These are phyloP conservation scores for Monoplex corrugatus DNA, from an alignment of 2,888 invertebrate species.

Conservation along the genomic window DNA sequence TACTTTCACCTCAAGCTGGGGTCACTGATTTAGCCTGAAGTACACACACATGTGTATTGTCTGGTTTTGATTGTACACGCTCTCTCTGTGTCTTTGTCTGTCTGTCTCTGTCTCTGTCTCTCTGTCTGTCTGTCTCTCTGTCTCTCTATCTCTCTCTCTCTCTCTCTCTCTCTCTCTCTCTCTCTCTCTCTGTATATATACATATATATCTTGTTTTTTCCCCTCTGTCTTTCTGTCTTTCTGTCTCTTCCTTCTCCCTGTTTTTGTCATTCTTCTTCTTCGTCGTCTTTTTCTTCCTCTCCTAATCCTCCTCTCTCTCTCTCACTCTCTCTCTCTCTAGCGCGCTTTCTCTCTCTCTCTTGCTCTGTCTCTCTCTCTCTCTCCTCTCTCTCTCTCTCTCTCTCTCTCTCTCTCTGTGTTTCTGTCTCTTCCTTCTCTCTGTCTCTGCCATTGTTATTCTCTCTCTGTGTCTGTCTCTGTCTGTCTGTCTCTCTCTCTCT, in stretches of 20 bases:
- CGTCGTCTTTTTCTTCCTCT: no score
- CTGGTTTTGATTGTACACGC: no score
- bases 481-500: not conserved
- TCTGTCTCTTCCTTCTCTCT: not conserved
- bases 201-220: not conserved
- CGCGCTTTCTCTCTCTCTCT: no score
- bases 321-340: no score
- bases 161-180: not conserved
- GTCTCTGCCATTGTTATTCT: no score
- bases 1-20: no score
- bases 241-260: not conserved
- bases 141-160: constrained; percentile 5
- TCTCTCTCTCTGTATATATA: not conserved
- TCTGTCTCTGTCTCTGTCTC: constrained; percentile 28
- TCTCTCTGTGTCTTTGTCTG: constrained; percentile 9
- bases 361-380: no score
- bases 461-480: not conserved
- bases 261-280: not conserved
- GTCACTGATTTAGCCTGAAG: no score
- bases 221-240: not conserved
- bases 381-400: no score
- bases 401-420: no score
- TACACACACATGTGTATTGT: no score
- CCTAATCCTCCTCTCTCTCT: not conserved
- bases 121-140: constrained; percentile 23